phyloP scores from a whole-genome alignment of 2,113 vertebrate species.

The Percopsis transmontana region DNA sequence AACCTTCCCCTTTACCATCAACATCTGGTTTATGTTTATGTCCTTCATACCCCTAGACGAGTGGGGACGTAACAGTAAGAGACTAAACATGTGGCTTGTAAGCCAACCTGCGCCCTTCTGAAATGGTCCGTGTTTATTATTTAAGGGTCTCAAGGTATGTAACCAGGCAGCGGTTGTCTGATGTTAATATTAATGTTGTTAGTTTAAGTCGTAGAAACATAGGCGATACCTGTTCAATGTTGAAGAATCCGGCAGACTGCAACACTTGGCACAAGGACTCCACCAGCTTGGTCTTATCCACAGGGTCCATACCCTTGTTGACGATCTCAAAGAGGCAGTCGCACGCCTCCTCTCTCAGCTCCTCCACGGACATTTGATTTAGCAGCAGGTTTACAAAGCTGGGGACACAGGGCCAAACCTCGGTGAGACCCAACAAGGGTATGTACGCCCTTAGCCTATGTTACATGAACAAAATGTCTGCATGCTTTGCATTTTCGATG shows the following conservation, averaged over 20 bases:
- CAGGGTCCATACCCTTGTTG: conserved; percentile 98
- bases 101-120: not conserved
- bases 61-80: no score
- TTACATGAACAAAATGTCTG: no score
- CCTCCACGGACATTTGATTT: conserved; percentile 96
- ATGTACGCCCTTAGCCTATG: no score
- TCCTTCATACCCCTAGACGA: no score
- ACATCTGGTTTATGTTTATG: no score
- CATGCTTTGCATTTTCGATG: no score
- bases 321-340: conserved; percentile 98
- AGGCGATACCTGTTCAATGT: conserved; percentile 87
- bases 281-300: conserved; percentile 97
- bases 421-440: no score
- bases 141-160: no score
- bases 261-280: conserved; percentile 94
- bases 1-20: no score
- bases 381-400: conserved; percentile 98
- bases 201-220: not conserved
- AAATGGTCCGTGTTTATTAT: not conserved
- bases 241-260: conserved; percentile 95
- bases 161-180: no score
- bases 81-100: not conserved
- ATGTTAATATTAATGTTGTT: not conserved
- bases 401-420: conserved; percentile 10
- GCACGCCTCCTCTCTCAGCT: conserved; percentile 96